Conservation (phyloP, 2,113 vertebrate species). For the Solea senegalensis region DNA sequence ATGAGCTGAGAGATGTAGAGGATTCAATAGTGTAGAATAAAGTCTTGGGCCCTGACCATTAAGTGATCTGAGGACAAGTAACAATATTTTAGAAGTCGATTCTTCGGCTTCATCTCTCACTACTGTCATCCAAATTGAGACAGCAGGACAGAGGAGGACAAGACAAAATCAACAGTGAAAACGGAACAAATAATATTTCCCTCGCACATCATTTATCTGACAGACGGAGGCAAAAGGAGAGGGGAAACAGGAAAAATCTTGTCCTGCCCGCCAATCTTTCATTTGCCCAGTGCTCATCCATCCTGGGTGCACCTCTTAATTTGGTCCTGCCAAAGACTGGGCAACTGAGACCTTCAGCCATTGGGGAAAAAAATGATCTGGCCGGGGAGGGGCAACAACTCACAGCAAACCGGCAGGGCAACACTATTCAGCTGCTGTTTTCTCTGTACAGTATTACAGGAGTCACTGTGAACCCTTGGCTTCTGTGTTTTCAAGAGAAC, state of each 20-base stretch:
- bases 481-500: not conserved
- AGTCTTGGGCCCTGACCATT: not conserved
- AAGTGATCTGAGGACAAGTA: not conserved
- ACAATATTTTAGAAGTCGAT: slow-evolving; percentile 4
- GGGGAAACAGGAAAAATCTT: slow-evolving; percentile 66
- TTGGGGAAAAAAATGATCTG: slow-evolving; percentile 81
- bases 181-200: slow-evolving; percentile 75
- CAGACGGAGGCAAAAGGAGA: slow-evolving; percentile 65
- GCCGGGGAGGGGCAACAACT: slow-evolving; percentile 77
- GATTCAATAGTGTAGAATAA: not conserved
- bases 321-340: slow-evolving; percentile 76
- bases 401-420: slow-evolving; percentile 50
- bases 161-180: slow-evolving; percentile 67
- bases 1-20: not conserved
- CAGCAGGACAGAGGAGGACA: slow-evolving; percentile 56
- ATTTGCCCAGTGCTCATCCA: slow-evolving; percentile 77
- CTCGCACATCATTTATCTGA: slow-evolving; percentile 77
- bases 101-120: slow-evolving; percentile 41
- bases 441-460: slow-evolving; percentile 27
- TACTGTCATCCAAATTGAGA: slow-evolving; percentile 68
- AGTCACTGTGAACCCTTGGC: slow-evolving; percentile 16
- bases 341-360: slow-evolving; percentile 83
- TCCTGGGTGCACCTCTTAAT: slow-evolving; percentile 83
- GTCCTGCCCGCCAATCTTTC: slow-evolving; percentile 79
- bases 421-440: slow-evolving; percentile 45